A percentile compares a stretch with the other conserved stretches of the same genome.
Evolutionary conservation across 92 coral and sea anemone genomes (phyloP).

Genomic region (Plumapathes pennacea): DNA sequence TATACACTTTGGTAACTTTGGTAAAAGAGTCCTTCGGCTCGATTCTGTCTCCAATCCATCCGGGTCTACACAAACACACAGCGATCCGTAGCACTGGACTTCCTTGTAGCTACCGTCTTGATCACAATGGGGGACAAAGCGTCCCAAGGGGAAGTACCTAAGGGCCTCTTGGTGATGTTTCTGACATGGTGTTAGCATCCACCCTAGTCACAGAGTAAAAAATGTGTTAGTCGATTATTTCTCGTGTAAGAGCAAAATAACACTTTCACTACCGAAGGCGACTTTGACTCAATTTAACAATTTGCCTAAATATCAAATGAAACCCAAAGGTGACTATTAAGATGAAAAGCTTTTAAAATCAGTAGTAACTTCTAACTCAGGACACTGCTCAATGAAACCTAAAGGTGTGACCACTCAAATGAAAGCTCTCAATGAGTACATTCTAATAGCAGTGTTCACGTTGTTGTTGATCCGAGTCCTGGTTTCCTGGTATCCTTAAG

Average conservation of each 20-base stretch:
- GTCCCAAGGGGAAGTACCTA: constrained; percentile 42
- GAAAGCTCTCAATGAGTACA: too few species aligned
- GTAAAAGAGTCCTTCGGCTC: constrained; percentile 19
- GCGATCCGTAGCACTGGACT: constrained; percentile 71
- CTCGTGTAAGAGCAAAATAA: too few species aligned
- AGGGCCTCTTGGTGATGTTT: constrained; percentile 66
- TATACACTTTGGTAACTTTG: constrained; percentile 25
- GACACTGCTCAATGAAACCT: background rate
- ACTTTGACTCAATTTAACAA: too few species aligned
- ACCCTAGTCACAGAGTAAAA: constrained; percentile 23
- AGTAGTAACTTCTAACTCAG: background rate
- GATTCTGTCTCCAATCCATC: constrained; percentile 69
- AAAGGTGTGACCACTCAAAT: too few species aligned
- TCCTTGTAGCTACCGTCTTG: constrained; percentile 79
- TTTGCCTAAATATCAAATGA: background rate
- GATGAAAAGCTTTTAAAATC: background rate
- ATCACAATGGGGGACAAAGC: constrained; percentile 69
- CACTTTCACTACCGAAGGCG: too few species aligned
- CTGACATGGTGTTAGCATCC: constrained; percentile 73
- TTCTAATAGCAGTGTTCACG: too few species aligned
- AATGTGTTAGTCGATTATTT: too few species aligned
- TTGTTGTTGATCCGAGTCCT: too few species aligned
- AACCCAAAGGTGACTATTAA: background rate
- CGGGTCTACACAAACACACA: constrained; percentile 79
- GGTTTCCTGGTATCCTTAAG: too few species aligned